Percentiles rank a stretch among this genome's conserved stretches.
These are phyloP conservation scores for Macropodus opercularis DNA, from an alignment of 2,797 vertebrate genomes.

Conservation along the genomic window DNA sequence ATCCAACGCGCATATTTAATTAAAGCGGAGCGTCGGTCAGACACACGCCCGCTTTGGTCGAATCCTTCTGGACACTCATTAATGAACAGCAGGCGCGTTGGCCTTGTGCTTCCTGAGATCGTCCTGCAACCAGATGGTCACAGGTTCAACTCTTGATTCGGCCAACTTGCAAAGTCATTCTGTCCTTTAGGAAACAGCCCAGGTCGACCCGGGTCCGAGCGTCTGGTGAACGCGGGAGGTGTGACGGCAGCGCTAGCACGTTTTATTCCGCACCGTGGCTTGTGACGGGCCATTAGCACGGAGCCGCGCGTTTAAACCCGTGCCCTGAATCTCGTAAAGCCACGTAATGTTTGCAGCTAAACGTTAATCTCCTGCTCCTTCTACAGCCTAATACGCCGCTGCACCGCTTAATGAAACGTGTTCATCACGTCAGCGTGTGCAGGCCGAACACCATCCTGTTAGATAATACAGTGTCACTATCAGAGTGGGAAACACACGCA, in stretches of 20 bases:
- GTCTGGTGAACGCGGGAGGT: slow-evolving; percentile 22
- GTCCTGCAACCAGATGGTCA: slow-evolving; percentile 69
- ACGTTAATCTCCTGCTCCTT: slow-evolving; percentile 60
- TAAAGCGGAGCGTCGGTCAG: slow-evolving; percentile 37
- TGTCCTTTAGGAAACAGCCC: slow-evolving; percentile 54
- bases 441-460: slow-evolving; percentile 31
- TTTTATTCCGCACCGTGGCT: slow-evolving; percentile 64
- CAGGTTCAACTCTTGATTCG: slow-evolving; percentile 53
- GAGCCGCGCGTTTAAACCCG: slow-evolving; percentile 66
- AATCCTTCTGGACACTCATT: slow-evolving; percentile 62
- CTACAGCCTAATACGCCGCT: slow-evolving; percentile 31
- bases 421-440: slow-evolving; percentile 40
- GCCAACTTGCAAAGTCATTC: slow-evolving; percentile 65
- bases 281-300: slow-evolving; percentile 62
- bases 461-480: not conserved
- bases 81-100: slow-evolving; percentile 65
- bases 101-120: slow-evolving; percentile 47
- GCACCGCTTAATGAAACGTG: slow-evolving; percentile 52
- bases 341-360: slow-evolving; percentile 66
- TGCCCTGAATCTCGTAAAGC: slow-evolving; percentile 53
- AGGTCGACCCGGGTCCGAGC: slow-evolving; percentile 17
- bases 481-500: not conserved
- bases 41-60: slow-evolving; percentile 17
- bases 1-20: slow-evolving; percentile 37
- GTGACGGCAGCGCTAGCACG: slow-evolving; percentile 40